Conservation (phyloP, 2,113 vertebrate genomes). For the Mesoclemmys tuberculata region DNA sequence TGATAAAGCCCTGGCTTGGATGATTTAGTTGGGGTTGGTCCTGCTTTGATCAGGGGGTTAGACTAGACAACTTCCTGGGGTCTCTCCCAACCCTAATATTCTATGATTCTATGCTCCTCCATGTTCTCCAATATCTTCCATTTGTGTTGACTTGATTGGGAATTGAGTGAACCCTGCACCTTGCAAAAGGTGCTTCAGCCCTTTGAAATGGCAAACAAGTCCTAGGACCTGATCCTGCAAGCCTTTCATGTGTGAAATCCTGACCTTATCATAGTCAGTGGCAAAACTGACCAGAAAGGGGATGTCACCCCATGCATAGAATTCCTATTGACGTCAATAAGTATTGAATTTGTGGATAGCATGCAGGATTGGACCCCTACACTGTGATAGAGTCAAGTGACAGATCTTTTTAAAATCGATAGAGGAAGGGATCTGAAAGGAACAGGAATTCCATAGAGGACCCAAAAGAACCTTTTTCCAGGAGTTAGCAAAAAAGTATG, state of each 20-base stretch:
- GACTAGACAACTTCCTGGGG: too few species aligned
- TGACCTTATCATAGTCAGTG: not conserved
- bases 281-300: not conserved
- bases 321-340: not conserved
- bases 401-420: constrained; percentile 49
- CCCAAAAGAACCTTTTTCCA: constrained; percentile 13
- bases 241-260: not conserved
- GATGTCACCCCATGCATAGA: not conserved
- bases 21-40: too few species aligned
- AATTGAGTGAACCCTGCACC: not conserved
- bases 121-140: not conserved
- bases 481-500: constrained; percentile 13
- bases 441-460: constrained; percentile 45
- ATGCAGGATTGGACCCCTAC: not conserved
- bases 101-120: not conserved
- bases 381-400: not conserved
- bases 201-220: not conserved
- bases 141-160: not conserved
- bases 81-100: too few species aligned
- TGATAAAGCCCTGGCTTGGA: too few species aligned
- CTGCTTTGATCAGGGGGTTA: too few species aligned
- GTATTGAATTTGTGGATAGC: not conserved
- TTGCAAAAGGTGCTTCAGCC: not conserved
- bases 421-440: constrained; percentile 31
- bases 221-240: not conserved